phyloP scores from a whole-genome alignment of 2,797 vertebrate genomes.

The Eurystomus glaucurus region DNA sequence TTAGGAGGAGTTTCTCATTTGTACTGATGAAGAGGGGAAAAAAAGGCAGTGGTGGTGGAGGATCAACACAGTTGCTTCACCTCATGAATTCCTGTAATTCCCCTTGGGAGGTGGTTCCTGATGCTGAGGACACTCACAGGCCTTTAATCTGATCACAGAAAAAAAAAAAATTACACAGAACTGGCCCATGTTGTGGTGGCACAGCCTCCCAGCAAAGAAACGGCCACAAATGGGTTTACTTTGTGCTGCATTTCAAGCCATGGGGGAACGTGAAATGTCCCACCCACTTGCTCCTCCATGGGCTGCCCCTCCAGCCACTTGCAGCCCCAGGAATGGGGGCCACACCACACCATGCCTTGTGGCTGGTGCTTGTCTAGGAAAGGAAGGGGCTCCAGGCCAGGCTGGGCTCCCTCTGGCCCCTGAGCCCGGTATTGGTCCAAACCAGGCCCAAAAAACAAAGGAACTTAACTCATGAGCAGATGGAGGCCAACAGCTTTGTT shows the following conservation, averaged over 20 bases:
- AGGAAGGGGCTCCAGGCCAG: rapidly evolving
- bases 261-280: background rate
- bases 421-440: rapidly evolving
- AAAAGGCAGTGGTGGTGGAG: background rate
- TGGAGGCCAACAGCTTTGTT: background rate
- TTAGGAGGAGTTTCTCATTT: background rate
- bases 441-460: background rate
- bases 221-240: background rate
- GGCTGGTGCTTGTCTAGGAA: background rate
- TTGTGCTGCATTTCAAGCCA: background rate
- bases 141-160: background rate
- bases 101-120: background rate
- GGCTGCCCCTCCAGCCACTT: background rate
- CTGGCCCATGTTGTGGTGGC: background rate
- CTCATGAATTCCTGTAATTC: background rate
- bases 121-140: background rate
- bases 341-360: rapidly evolving
- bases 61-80: background rate
- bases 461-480: background rate
- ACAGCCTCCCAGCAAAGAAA: background rate
- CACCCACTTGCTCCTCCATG: background rate
- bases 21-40: background rate
- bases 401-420: rapidly evolving
- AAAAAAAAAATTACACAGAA: background rate
- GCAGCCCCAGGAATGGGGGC: rapidly evolving